Percentiles rank a stretch among this genome's conserved stretches.
phyloP scores from a whole-genome alignment of 2,888 invertebrate species.

The Liposcelis brunnea region DNA sequence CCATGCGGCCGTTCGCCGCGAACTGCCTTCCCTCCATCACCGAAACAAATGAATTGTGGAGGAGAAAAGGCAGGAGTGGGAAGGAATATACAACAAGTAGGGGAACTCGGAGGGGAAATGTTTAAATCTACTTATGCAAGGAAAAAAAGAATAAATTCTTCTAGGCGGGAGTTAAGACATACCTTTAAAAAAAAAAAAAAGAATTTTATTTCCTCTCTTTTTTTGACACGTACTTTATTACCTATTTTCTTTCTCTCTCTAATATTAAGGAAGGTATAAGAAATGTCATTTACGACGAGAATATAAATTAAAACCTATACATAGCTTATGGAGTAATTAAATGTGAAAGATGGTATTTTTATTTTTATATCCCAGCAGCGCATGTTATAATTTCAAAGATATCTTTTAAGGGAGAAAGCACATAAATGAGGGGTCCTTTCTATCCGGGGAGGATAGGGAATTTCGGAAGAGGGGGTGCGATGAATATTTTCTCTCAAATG shows the following conservation, averaged over 20 bases:
- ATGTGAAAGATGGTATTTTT: slow-evolving; percentile 1
- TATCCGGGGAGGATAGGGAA: no score
- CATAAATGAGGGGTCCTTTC: no score
- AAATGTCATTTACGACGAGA: slow-evolving; percentile 8
- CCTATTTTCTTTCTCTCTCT: slow-evolving; percentile 1
- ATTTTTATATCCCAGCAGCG: background rate
- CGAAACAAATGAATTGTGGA: no score
- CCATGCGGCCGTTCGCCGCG: no score
- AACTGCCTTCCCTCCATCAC: no score
- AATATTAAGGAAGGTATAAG: slow-evolving; percentile 6
- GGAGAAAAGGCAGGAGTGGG: no score
- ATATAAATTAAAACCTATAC: slow-evolving; percentile 9
- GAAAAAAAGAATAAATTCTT: slow-evolving; percentile 4
- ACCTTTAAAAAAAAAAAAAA: slow-evolving; percentile 7
- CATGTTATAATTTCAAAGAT: slow-evolving; percentile 5
- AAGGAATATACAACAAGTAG: background rate
- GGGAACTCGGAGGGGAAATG: slow-evolving; percentile 3
- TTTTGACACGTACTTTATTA: background rate
- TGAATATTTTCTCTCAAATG: no score
- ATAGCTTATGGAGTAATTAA: slow-evolving; percentile 10
- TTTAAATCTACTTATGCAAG: slow-evolving; percentile 9
- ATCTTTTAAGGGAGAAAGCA: no score
- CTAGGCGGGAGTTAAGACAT: slow-evolving; percentile 9
- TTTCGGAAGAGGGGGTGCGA: no score
- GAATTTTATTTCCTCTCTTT: slow-evolving; percentile 4